These are phyloP conservation scores for Entosphenus tridentatus DNA, from an alignment of 2,113 vertebrate species.

Conservation along the genomic window DNA sequence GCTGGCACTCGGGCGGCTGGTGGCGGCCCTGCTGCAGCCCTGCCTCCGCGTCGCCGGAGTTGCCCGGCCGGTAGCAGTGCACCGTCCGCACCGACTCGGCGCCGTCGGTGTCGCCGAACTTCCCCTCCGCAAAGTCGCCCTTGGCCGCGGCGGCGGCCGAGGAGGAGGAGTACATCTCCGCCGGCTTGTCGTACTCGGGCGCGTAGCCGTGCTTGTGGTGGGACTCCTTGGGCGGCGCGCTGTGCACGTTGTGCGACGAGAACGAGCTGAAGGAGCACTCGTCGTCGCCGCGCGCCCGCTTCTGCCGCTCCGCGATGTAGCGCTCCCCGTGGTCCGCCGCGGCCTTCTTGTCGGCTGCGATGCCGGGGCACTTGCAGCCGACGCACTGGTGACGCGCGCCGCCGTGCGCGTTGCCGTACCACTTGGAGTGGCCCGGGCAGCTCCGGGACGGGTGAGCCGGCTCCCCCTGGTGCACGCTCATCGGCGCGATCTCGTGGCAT, in stretches of 20 bases:
- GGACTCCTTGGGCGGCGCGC: neutral
- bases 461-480: neutral
- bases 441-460: neutral
- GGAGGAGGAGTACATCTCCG: too few relatives aligned
- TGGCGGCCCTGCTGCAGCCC: too few relatives aligned
- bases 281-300: neutral
- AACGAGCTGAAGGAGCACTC: constrained; percentile 5
- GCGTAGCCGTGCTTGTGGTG: neutral
- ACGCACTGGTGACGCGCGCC: neutral
- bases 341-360: neutral
- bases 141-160: neutral
- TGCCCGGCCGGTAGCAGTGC: constrained; percentile 1
- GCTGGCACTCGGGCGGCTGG: too few relatives aligned
- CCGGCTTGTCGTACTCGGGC: neutral
- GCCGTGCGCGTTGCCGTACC: constrained; percentile 1
- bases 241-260: constrained; percentile 4
- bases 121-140: constrained; percentile 1
- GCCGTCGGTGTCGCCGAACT: neutral
- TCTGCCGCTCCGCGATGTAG: neutral
- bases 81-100: constrained; percentile 3
- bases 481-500: neutral
- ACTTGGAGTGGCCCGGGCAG: constrained; percentile 1
- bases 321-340: neutral
- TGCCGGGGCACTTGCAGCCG: neutral
- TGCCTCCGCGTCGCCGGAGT: neutral